Base-by-base conservation (phyloP, 2,888 invertebrate genomes). In the Siphlonurus alternatus region DNA sequence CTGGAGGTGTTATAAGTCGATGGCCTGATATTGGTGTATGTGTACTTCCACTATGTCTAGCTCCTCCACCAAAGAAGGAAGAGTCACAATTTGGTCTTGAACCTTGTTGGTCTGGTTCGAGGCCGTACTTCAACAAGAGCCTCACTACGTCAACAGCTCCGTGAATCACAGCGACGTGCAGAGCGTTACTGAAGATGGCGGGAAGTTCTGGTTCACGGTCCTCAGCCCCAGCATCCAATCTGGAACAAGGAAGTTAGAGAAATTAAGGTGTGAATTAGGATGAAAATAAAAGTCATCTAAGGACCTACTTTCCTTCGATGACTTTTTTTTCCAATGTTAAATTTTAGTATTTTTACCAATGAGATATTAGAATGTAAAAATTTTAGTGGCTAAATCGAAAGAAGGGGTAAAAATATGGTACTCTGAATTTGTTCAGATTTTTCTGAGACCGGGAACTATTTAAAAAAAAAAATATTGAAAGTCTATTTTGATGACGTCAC, bases 111-210 rank as follows among this genome's bases (percentile, higher is more conserved):
- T 83, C 82, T 1, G 83, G 81, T 69, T 83, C 81, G 63, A 81
- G 74, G 51, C 79, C 78, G 70, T 78, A 77, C 66, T 78, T 79
- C 60, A 83, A 77, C 56, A 83, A 74, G 24, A 81, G 74, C 38
- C 77, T 73, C 2, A 79, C 75, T 19, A 80, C 80, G 67, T 81
- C 81, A 51, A 78, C 72, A 20, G 83, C 78, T 62, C 79, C 78
- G 71, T 80, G 77, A 67, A 80, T 79, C 61, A 83, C 78, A n/a
- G 82, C 81, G 69, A 79, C 73, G 72, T 83, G 82, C 23, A 82
- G 73, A 53, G 81, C 79, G 70, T 79, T 79, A 66, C 75, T 74
- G 71, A 80, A 80, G 64, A 80, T 76, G 61, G 77, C 72, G 2
- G 77, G 77, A 54, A 73, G 19, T 56, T 56, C 56, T 5, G 56